phyloP scores from a whole-genome alignment of 2,797 vertebrate genomes.

The Cryptoblepharus egeriae region DNA sequence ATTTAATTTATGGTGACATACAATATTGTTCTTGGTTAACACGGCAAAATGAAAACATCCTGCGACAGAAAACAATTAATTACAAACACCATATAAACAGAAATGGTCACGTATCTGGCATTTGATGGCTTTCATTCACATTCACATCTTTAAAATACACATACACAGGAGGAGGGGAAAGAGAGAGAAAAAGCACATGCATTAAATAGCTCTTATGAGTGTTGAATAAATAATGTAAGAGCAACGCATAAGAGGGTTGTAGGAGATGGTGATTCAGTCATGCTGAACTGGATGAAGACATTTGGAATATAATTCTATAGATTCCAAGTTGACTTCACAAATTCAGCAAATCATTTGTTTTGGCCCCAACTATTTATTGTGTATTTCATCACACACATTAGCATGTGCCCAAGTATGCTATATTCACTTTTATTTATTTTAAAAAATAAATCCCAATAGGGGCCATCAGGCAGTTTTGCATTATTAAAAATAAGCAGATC shows the following conservation, averaged over 20 bases:
- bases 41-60: not conserved
- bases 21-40: constrained; percentile 9
- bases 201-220: not conserved
- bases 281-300: not conserved
- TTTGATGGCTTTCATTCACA: constrained; percentile 3
- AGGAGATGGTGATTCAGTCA: not conserved
- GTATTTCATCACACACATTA: constrained; percentile 1
- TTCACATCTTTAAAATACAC: not conserved
- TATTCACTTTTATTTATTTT: no score
- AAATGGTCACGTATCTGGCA: not conserved
- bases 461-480: no score
- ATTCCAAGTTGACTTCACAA: not conserved
- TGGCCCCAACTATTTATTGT: not conserved
- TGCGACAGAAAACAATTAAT: no score
- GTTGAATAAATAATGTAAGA: not conserved
- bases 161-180: not conserved
- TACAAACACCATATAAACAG: not conserved
- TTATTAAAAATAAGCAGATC: no score
- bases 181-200: not conserved
- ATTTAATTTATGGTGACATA: not conserved
- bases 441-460: no score
- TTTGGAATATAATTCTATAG: not conserved
- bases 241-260: not conserved
- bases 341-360: not conserved
- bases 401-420: not conserved